Evolutionary conservation across 2,797 vertebrate species (phyloP).

Genomic region (Oreochromis mossambicus): DNA sequence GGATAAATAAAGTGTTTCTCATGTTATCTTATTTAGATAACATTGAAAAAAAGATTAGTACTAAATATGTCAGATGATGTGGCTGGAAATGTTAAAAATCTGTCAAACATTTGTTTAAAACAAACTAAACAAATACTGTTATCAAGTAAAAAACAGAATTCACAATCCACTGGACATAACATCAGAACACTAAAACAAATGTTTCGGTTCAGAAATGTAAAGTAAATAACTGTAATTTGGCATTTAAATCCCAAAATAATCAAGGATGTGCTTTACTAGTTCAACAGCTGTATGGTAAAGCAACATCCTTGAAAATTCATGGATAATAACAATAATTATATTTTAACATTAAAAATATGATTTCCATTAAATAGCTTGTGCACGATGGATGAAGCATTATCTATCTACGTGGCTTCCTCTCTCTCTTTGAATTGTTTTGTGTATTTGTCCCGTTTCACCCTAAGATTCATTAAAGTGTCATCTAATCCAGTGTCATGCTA

Average conservation of each 20-base stretch:
- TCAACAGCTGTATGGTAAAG: not conserved
- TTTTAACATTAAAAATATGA: not conserved
- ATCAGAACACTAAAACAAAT: not conserved
- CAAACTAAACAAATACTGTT: not conserved
- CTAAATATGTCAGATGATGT: not conserved
- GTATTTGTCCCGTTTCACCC: not conserved
- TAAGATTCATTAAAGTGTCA: constrained; percentile 29
- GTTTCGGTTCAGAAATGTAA: not conserved
- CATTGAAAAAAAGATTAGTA: not conserved
- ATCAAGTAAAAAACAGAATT: not conserved
- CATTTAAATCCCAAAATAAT: not conserved
- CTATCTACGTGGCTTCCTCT: not conserved
- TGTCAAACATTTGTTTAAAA: not conserved
- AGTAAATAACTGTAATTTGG: not conserved
- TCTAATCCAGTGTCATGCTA: constrained; percentile 44
- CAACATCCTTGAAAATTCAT: not conserved
- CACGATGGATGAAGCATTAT: no score
- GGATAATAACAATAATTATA: not conserved
- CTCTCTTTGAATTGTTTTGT: not conserved
- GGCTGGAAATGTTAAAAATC: not conserved
- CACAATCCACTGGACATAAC: not conserved
- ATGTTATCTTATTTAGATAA: not conserved
- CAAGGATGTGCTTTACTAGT: not conserved
- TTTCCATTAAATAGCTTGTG: no score
- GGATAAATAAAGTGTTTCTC: not conserved